Evolutionary conservation across 1,140 invertebrate genomes (phyloP), one percentile per base, ranked within the genome.

Genomic region (Listronotus bonariensis): DNA sequence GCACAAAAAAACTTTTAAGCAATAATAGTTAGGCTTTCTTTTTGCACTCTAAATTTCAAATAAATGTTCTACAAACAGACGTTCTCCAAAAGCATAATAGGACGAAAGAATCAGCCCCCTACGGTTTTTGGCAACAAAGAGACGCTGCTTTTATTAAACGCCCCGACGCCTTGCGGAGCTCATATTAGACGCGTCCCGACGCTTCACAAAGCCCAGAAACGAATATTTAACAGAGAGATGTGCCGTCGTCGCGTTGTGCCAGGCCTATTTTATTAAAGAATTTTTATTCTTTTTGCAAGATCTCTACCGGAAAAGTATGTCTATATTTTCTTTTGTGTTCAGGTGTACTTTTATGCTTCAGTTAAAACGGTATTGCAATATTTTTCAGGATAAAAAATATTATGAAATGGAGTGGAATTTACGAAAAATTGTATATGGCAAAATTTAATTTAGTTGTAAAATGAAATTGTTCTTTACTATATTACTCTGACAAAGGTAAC

Each of bases 161-260:
- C 58, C 53, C 54, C 69, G 69, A 68, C 69, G 69, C 69, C 69
- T 62, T 41, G 42, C 62, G 61, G 66, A 57, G 52, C 60, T 66
- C 65, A 69, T 69, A 71, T 67, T 59, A 64, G 53, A 54, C 38
- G 55, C 57, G 55, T 68, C 62, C 54, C 36, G 49, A 53, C 48
- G 57, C 48, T 48, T 45, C 17, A 8, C 36, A 67, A 67, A 53
- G 56, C 56, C 46, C 26, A 15, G 15, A 67, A 56, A 57, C 53
- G 62, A 63, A 71, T 71, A 70, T 71, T 71, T 65, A 68, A 63
- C 51, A 26, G 65, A 52, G 43, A 55, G 15, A 43, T 56, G 56
- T 43, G 32, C 9, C 26, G 54, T 8, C 55, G 55, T 14, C 43
- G 8, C 36, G 20, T 17, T 38, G 56, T 26, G 11, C 17, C 58